Conservation (phyloP, 2,888 invertebrate genomes). For the Leucophenga montana region DNA sequence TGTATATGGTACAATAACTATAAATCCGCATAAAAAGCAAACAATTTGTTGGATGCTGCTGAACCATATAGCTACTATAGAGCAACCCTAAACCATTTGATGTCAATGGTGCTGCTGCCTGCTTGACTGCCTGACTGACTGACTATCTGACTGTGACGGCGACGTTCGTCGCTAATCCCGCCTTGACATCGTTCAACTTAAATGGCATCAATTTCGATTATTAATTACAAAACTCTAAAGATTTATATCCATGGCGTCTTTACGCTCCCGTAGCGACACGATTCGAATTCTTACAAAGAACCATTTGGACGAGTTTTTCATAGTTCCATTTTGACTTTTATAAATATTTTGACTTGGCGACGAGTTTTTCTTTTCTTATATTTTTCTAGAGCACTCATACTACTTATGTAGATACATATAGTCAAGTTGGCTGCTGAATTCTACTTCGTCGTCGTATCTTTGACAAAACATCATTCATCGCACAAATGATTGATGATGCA, state of each 20-base stretch:
- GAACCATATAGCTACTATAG: not conserved
- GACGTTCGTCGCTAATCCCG: slow-evolving; percentile 24
- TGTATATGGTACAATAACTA: no score
- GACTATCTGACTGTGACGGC: no score
- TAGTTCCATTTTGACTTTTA: slow-evolving; percentile 62
- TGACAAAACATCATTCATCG: slow-evolving; percentile 66
- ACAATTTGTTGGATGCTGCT: slow-evolving; percentile 1
- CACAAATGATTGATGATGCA: slow-evolving; percentile 66
- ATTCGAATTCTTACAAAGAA: not conserved
- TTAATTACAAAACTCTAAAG: slow-evolving; percentile 54
- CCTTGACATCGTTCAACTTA: slow-evolving; percentile 60
- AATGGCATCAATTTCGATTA: slow-evolving; percentile 65
- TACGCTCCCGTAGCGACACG: slow-evolving; percentile 14
- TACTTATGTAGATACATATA: not conserved
- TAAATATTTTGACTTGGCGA: slow-evolving; percentile 64
- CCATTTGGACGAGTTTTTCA: slow-evolving; percentile 2
- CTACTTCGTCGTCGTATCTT: slow-evolving; percentile 51
- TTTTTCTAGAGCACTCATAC: slow-evolving; percentile 13
- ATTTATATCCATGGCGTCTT: slow-evolving; percentile 50
- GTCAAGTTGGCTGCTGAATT: slow-evolving; percentile 27
- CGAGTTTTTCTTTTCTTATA: slow-evolving; percentile 30
- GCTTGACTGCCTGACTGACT: no score
- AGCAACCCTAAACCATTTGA: slow-evolving; percentile 23
- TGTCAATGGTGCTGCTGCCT: not conserved
- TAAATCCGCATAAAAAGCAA: not conserved